Conservation (phyloP, 2,888 invertebrate species). For the Corbicula japonica region DNA sequence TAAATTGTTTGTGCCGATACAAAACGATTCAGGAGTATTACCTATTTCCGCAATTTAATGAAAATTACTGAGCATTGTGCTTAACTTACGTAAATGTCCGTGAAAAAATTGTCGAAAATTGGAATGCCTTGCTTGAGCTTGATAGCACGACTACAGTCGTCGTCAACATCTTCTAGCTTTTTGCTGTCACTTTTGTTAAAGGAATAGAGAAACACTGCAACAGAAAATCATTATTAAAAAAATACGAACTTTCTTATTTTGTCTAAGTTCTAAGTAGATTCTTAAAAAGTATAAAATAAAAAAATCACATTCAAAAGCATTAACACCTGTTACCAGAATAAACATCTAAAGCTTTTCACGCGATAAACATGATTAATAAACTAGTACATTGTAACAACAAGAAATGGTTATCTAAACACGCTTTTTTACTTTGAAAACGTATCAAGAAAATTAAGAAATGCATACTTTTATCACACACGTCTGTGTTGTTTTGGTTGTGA, state of each 20-base stretch:
- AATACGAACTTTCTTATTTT: too few relatives aligned
- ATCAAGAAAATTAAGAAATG: not conserved
- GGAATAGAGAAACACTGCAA: constrained; percentile 15
- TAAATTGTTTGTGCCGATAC: too few relatives aligned
- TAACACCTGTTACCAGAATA: too few relatives aligned
- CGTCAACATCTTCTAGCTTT: not conserved
- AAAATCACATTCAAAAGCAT: too few relatives aligned
- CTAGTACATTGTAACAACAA: too few relatives aligned
- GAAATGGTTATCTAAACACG: too few relatives aligned
- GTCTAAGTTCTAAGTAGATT: too few relatives aligned
- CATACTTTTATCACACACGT: constrained; percentile 15
- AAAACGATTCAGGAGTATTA: too few relatives aligned
- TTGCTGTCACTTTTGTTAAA: not conserved
- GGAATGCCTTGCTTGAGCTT: not conserved
- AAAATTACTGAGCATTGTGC: not conserved
- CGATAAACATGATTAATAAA: too few relatives aligned
- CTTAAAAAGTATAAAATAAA: too few relatives aligned
- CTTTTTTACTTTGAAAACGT: too few relatives aligned
- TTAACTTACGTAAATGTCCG: constrained; percentile 2
- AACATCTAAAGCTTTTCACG: too few relatives aligned
- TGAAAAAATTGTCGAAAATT: not conserved
- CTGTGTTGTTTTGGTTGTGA: not conserved
- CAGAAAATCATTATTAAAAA: not conserved
- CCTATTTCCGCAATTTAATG: not conserved
- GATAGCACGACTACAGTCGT: not conserved